Base-by-base conservation (phyloP, 2,888 invertebrate species). In the Torymus tubicola region DNA sequence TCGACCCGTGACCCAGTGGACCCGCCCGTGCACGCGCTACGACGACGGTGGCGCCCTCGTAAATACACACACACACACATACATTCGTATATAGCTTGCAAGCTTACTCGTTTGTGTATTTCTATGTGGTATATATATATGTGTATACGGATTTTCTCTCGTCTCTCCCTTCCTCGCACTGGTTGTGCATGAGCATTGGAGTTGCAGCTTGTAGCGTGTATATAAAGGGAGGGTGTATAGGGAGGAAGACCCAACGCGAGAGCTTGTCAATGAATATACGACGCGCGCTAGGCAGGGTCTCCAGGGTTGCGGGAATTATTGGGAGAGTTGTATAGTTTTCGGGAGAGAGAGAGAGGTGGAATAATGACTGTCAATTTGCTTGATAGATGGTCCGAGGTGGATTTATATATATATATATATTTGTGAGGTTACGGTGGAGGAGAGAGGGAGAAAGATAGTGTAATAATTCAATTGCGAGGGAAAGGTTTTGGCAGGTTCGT, bases 1-100 rank as follows among this genome's bases (percentile, higher is more conserved):
- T 89, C 89, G 89, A 89, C 89, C 88, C 87, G 87, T 90, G 90
- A 90, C 89, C 89, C 86, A 90, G 87, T 90, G 89, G 89, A 89
- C 88, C 88, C 89, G 87, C 88, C 72, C 63, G 84, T 82, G 81
- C 83, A 69, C 64, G 60, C 61, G 52, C 65, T 5, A 21, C 72
- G 80, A 68, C 78, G 81, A 72, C 70, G 80, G 80, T 82, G 77
- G 83, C 83, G 83, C 83, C 77, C 70, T 64, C 77, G 53, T 64
- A 64, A 64, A 69, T 70, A 70, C 58, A 50, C 42, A 42, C 42
- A 42, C 8, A 42, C 8, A 42, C 31, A 31, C 31, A 31, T 5
- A 31, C 3, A 31, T 5, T 5, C 31, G 5, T 5, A 24, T 24
- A 24, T 24, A 70, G 64, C 61, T 70, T 64, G 63, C 70, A 57